Conservation (phyloP, 2,888 invertebrate species). For the Tipula helvola region DNA sequence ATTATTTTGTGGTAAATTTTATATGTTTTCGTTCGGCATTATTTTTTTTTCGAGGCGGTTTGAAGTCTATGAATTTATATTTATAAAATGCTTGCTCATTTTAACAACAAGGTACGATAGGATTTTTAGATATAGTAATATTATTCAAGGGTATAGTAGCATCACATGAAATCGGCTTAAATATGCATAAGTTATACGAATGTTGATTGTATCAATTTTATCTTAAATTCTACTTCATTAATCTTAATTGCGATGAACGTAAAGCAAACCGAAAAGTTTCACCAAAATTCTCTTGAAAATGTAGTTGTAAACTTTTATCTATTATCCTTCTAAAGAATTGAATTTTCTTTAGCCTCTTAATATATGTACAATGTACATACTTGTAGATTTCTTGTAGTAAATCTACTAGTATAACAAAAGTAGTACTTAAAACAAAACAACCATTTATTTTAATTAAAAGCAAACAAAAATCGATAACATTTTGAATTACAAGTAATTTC, state of each 20-base stretch:
- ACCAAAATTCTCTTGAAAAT: neutral
- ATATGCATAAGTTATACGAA: neutral
- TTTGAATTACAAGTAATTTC: no score
- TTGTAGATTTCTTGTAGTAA: neutral
- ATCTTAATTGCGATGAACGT: neutral
- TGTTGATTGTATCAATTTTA: neutral
- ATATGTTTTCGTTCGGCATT: neutral
- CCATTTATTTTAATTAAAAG: neutral
- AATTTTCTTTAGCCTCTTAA: neutral
- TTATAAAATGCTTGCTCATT: neutral
- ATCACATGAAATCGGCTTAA: neutral
- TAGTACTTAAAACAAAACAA: neutral
- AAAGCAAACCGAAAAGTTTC: neutral
- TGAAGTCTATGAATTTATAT: neutral
- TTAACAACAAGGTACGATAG: neutral
- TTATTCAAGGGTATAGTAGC: neutral
- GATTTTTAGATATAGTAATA: neutral
- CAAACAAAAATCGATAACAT: no score
- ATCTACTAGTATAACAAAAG: neutral
- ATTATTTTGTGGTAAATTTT: neutral
- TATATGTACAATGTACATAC: neutral
- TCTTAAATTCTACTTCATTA: neutral
- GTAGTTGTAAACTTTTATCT: neutral
- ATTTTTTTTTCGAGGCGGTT: neutral
- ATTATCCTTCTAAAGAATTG: neutral